Conservation (phyloP, 2,888 invertebrate genomes). For the Ormyrus nitidulus region DNA sequence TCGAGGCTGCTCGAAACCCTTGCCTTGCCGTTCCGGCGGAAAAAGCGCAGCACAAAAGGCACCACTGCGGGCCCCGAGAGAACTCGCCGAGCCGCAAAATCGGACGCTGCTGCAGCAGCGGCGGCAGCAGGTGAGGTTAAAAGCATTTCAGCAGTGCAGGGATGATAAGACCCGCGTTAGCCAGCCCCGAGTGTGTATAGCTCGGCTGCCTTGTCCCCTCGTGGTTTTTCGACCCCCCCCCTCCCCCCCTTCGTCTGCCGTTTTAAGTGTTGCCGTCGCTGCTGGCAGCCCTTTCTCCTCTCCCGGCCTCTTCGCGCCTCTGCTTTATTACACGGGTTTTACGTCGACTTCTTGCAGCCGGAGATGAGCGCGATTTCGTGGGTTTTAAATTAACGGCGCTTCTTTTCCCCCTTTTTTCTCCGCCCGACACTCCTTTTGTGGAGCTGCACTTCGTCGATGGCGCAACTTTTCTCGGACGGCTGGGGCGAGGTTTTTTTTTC, state of each 20-base stretch:
- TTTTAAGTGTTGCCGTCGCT: constrained; percentile 15
- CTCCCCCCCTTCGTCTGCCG: not conserved
- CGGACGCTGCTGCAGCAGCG: not conserved
- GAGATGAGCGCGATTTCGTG: constrained; percentile 45
- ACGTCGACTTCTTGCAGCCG: not conserved
- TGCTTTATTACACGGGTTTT: constrained; percentile 41
- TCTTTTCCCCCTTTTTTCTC: not conserved
- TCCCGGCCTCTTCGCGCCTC: constrained; percentile 18
- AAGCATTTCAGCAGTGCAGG: constrained; percentile 1
- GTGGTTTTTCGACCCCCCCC: constrained; percentile 5
- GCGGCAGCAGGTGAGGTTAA: not conserved
- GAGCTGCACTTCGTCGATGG: not conserved
- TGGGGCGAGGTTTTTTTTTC: too few species aligned
- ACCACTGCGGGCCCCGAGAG: not conserved
- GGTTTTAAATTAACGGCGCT: constrained; percentile 44
- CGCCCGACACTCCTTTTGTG: not conserved
- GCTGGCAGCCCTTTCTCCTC: constrained; percentile 16
- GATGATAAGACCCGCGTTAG: constrained; percentile 44
- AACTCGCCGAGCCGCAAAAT: constrained; percentile 35
- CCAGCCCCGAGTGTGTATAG: not conserved
- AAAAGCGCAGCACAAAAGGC: constrained; percentile 1
- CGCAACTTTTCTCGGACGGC: too few species aligned
- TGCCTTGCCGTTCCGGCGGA: not conserved
- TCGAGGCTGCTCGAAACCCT: not conserved
- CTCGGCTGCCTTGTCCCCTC: constrained; percentile 1